These are phyloP conservation scores for Bathybates hornii DNA, from an alignment of 2,113 vertebrate genomes.

Conservation along the genomic window DNA sequence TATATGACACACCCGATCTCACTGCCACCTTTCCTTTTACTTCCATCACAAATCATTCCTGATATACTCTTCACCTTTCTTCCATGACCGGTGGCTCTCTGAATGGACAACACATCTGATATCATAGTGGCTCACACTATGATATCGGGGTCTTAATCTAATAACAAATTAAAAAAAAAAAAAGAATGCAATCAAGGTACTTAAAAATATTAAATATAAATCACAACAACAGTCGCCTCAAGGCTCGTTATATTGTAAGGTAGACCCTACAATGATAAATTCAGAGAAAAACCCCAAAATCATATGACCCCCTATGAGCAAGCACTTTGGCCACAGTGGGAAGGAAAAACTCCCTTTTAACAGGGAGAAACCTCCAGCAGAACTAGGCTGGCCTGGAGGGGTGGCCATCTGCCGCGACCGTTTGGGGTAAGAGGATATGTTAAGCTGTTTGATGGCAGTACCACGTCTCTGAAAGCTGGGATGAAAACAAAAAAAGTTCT, in stretches of 20 bases:
- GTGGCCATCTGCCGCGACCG: not conserved
- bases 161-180: accelerated
- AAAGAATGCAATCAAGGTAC: not conserved
- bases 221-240: not conserved
- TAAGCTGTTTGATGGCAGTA: not conserved
- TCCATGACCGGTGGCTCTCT: not conserved
- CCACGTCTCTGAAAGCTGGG: not conserved
- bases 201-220: not conserved
- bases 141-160: not conserved
- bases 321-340: not conserved
- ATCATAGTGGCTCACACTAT: not conserved
- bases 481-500: not conserved
- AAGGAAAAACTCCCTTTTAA: not conserved
- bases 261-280: not conserved
- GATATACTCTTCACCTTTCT: not conserved
- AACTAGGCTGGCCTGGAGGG: not conserved
- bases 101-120: not conserved
- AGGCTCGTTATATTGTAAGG: not conserved
- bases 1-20: not conserved
- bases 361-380: not conserved
- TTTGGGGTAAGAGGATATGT: not conserved
- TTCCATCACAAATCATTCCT: not conserved
- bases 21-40: not conserved
- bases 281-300: not conserved
- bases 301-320: not conserved